Base-by-base conservation (phyloP, 2,888 invertebrate species). In the Syritta pipiens region DNA sequence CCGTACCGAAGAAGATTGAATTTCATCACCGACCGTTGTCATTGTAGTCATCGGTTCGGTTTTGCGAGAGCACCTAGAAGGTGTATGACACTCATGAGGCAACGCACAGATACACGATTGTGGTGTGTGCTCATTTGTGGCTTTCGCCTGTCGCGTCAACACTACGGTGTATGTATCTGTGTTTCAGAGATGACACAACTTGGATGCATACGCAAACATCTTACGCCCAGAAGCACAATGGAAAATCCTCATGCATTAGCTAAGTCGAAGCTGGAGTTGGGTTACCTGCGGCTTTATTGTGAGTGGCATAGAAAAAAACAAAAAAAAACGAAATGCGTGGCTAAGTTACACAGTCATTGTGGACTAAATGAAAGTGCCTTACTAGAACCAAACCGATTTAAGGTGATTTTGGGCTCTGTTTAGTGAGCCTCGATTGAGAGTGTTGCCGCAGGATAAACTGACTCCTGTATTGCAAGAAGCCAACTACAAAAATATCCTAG, bases 191-290 rank as follows among this genome's bases (percentile, higher is more conserved):
- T 60, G 46, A 22, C 59, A 60, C 59, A 59, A 46, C 42, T 44
- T 3, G 10, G 49, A 35, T 22, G 32, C 17, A 24, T 24, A 6
- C 6, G 24, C 3, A 4, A 30, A 32, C 32, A 30, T 22, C 9
- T 6, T 32, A 32, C 28, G 20, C 37, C 30, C 59, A 59, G 60
- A 46, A 60, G 60, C 35, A 60, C 60, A 60, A 60, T 35, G 46
- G 46, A 60, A n/a, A 46, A 35, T 46, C 46, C 24, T 60, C 32
- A n/a, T 3, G 26, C 46, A 35, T 32, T 60, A 60, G 46, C 35
- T 24, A 48, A 60, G 24, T 24, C 9, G 46, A 19, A 24, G 35
- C 24, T 37, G 37, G 59, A 22, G 14, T 60, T 48, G 22, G 19
- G 35, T 60, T 60, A 60, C 59, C 32, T 46, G 46, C 24, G 44